Evolutionary conservation across 37 sponge, comb jelly and placozoan genomes (phyloP).

Genomic region (Theonella swinhoei): DNA sequence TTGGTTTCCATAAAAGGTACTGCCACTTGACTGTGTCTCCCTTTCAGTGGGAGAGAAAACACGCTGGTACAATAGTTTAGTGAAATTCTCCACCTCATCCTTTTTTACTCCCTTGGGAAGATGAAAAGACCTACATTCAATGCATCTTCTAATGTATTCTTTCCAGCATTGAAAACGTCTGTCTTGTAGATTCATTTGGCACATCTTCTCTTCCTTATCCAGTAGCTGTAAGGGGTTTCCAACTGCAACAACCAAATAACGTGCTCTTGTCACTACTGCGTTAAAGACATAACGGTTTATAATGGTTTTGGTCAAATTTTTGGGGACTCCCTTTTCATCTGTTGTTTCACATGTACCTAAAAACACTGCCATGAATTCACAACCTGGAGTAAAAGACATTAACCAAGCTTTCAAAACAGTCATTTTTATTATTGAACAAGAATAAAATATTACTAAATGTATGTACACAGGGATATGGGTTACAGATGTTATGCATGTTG

Average conservation of each 20-base stretch:
- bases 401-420: background rate
- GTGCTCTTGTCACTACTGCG: constrained; percentile 40
- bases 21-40: background rate
- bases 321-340: constrained; percentile 1
- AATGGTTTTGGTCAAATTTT: constrained; percentile 33
- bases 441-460: background rate
- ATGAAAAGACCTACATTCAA: constrained; percentile 12
- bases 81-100: background rate
- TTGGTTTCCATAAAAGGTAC: background rate
- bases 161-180: constrained; percentile 15
- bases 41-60: constrained; percentile 7
- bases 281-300: constrained; percentile 56
- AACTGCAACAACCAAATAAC: constrained; percentile 41
- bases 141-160: constrained; percentile 32
- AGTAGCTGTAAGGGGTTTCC: constrained; percentile 51
- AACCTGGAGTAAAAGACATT: constrained; percentile 13
- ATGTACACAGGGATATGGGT: background rate
- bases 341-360: constrained; percentile 45
- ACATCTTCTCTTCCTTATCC: constrained; percentile 7
- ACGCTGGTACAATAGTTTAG: background rate
- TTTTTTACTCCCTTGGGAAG: background rate
- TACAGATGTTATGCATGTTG: background rate
- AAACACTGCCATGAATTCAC: constrained; percentile 42
- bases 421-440: background rate
- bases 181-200: background rate